phyloP scores from a whole-genome alignment of 2,888 invertebrate species.

The Rhagophthalmus giganteus region DNA sequence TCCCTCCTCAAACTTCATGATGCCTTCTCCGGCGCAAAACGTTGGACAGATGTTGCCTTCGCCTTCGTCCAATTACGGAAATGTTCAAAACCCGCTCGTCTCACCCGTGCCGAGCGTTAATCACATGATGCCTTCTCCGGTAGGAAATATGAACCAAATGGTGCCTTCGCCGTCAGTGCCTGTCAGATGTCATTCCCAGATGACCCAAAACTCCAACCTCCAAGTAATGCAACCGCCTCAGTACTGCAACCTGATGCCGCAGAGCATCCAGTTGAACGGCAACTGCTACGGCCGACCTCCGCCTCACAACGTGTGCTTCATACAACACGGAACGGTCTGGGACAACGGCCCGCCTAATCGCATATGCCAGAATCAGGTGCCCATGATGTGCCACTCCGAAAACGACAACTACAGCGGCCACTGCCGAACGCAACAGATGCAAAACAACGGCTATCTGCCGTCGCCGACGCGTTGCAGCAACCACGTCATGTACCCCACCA shows the following conservation, averaged over 20 bases:
- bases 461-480: conserved; percentile 39
- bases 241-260: conserved; percentile 32
- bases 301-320: conserved; percentile 42
- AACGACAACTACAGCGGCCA: conserved; percentile 35
- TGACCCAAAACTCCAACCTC: conserved; percentile 3
- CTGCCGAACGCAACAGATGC: conserved; percentile 38
- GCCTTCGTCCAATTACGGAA: conserved; percentile 35
- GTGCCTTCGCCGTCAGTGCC: conserved; percentile 40
- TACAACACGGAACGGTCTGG: conserved; percentile 45
- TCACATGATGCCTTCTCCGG: conserved; percentile 43
- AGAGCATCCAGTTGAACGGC: conserved; percentile 19
- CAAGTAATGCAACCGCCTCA: conserved; percentile 32
- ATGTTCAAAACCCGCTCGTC: conserved; percentile 33
- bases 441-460: conserved; percentile 23
- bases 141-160: conserved; percentile 39
- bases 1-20: conserved; percentile 30
- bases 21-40: conserved; percentile 31
- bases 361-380: conserved; percentile 36
- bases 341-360: conserved; percentile 36
- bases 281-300: conserved; percentile 42
- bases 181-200: conserved; percentile 45
- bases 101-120: conserved; percentile 35
- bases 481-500: conserved; percentile 42
- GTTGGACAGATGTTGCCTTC: conserved; percentile 40
- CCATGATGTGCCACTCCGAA: conserved; percentile 39